phyloP scores from a whole-genome alignment of 2,113 vertebrate species.

The Planiliza haematocheilus region DNA sequence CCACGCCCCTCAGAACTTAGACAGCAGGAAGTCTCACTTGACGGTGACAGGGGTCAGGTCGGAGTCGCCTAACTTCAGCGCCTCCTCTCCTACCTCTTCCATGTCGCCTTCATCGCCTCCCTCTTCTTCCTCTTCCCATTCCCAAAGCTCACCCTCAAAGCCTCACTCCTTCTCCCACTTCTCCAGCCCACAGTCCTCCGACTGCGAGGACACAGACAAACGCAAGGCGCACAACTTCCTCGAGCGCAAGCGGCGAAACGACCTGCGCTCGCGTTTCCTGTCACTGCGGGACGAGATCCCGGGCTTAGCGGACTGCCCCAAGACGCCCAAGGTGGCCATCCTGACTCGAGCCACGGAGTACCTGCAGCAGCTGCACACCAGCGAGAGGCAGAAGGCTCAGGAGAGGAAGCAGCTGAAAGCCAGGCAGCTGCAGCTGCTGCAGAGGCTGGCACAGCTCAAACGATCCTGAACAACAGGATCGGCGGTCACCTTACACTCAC shows the following conservation, averaged over 20 bases:
- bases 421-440: slow-evolving; percentile 89
- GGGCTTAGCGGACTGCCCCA: slow-evolving; percentile 89
- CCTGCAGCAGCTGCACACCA: slow-evolving; percentile 87
- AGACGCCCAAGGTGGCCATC: slow-evolving; percentile 96
- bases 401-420: slow-evolving; percentile 91
- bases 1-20: slow-evolving; percentile 68
- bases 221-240: slow-evolving; percentile 96
- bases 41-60: slow-evolving; percentile 33
- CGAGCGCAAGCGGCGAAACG: slow-evolving; percentile 94
- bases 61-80: slow-evolving; percentile 54
- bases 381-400: slow-evolving; percentile 86
- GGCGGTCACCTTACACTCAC: slow-evolving; percentile 28
- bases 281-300: slow-evolving; percentile 94
- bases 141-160: slow-evolving; percentile 66
- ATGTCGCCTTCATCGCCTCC: slow-evolving; percentile 58
- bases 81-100: slow-evolving; percentile 66
- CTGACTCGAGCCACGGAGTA: slow-evolving; percentile 93
- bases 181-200: slow-evolving; percentile 86
- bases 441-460: slow-evolving; percentile 89
- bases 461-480: slow-evolving; percentile 79
- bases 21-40: slow-evolving; percentile 58
- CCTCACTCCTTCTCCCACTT: slow-evolving; percentile 63
- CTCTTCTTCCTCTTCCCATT: slow-evolving; percentile 13
- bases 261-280: slow-evolving; percentile 93
- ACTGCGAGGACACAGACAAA: slow-evolving; percentile 94